Evolutionary conservation across 2,113 vertebrate genomes (phyloP).

Genomic region (Pelusios castaneus): DNA sequence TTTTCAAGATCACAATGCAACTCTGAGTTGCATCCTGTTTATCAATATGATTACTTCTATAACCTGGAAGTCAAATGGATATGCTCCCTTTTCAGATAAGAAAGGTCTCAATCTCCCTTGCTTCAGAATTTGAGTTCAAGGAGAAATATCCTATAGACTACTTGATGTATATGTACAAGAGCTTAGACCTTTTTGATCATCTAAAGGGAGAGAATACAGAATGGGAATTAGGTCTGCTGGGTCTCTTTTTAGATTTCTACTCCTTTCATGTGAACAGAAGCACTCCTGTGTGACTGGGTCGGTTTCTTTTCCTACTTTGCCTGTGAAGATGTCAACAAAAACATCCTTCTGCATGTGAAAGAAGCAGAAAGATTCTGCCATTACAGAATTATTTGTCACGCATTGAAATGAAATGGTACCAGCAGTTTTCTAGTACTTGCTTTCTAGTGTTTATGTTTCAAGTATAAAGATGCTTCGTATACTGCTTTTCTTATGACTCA

Average conservation of each 20-base stretch:
- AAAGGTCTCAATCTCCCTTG: background rate
- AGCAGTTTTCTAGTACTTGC: constrained; percentile 40
- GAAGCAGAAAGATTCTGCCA: constrained; percentile 64
- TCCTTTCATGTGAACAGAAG: constrained; percentile 75
- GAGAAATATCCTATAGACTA: background rate
- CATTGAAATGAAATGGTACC: constrained; percentile 23
- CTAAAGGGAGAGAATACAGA: background rate
- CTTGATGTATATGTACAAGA: background rate
- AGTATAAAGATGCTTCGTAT: constrained; percentile 35
- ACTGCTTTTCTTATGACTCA: constrained; percentile 29
- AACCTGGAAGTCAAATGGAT: background rate
- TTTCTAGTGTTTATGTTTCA: constrained; percentile 37
- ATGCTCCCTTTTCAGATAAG: background rate
- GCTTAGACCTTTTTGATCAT: background rate
- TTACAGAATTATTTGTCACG: constrained; percentile 6
- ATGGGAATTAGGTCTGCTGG: constrained; percentile 30
- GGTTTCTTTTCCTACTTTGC: constrained; percentile 69
- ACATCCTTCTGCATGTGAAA: constrained; percentile 59
- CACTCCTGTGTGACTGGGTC: constrained; percentile 75
- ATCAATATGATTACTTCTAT: background rate
- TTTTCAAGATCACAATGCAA: background rate
- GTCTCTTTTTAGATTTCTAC: constrained; percentile 66
- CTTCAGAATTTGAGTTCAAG: background rate
- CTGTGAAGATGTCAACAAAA: constrained; percentile 70
- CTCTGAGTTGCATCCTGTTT: background rate